Base-by-base conservation (phyloP, 2,797 vertebrate genomes). In the Tapera naevia region DNA sequence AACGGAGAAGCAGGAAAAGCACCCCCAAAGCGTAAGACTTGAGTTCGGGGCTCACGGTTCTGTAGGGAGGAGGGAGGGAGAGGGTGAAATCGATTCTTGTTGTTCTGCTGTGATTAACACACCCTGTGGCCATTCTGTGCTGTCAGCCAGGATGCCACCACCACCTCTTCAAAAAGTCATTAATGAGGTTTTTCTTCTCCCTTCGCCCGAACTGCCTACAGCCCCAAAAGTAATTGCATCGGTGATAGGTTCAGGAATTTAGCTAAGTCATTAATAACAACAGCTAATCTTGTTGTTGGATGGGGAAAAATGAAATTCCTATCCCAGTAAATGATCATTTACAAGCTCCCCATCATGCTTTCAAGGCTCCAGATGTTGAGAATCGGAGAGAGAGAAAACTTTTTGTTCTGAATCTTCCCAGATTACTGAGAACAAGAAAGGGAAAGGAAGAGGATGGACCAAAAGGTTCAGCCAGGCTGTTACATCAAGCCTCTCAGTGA, bases 11-110 rank as follows among this genome's bases (percentile, higher is more conserved):
- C 54, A 99, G 98, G 92, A 99, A 99, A 83, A 99, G 98, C 71
- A 99, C 98, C 93, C 99, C 99, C 67, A 99, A 98, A 43, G 99
- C 99, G 0, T 99, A 99, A 2, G 99, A 99, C 96, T 99, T 99
- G 93, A 99, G 98, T 92, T 99, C 99, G 2, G 99, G 99, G 97
- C 98, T 99, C 97, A 99, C 99, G 3, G 99, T 99, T 97, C 99
- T 99, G 80, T 33, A 96, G 30, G 87, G 86, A 97, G 89, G 57
- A 80, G 45, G 95, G 53, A 46, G 39, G 96, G 37, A 73, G 69
- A 82, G 50, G 87, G n/a, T 80, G 67, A 95, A 87, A 97, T 90
- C 37, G 21, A 96, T 96, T 95, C 85, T 87, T 95, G 53, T 91
- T 93, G 43, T 41, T 87, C 71, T 57, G 22, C 76, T 96, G 95